Percentiles rank a stretch among this genome's conserved stretches.
Conservation (phyloP, 2,888 invertebrate species). For the Eilema griseolum region DNA sequence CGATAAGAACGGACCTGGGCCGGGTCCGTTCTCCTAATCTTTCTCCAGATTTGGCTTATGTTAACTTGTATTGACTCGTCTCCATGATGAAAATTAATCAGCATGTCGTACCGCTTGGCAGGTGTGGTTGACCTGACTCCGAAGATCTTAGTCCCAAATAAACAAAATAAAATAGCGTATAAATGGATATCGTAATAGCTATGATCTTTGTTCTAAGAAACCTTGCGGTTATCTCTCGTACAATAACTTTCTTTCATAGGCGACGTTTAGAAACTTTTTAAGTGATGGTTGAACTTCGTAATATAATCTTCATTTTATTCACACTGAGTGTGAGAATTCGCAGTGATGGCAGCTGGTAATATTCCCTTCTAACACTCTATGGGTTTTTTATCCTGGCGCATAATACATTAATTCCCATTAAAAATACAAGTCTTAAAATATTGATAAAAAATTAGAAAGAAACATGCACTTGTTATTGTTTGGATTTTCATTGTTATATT, state of each 20-base stretch:
- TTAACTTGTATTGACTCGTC: no score
- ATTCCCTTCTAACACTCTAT: conserved; percentile 23
- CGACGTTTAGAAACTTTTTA: conserved; percentile 44
- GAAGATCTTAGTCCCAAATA: not conserved
- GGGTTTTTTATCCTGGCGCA: conserved; percentile 29
- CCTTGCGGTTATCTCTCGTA: conserved; percentile 37
- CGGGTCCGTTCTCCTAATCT: no score
- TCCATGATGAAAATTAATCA: no score
- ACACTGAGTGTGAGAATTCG: conserved; percentile 41
- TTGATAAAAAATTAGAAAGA: not conserved
- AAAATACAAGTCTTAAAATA: not conserved
- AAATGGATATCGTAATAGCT: conserved; percentile 24
- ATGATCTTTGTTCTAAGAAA: conserved; percentile 46
- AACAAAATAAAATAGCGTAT: not conserved
- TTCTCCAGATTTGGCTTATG: no score
- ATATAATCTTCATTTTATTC: conserved; percentile 52
- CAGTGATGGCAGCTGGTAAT: conserved; percentile 41
- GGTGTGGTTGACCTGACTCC: not conserved
- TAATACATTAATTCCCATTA: conserved; percentile 17
- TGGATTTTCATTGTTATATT: no score
- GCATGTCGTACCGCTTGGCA: not conserved
- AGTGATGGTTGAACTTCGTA: conserved; percentile 54
- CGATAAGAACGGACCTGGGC: accelerated
- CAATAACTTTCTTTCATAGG: conserved; percentile 50
- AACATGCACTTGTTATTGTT: not conserved